Base-by-base conservation (phyloP, 1,140 invertebrate genomes). In the Bombus superbus region DNA sequence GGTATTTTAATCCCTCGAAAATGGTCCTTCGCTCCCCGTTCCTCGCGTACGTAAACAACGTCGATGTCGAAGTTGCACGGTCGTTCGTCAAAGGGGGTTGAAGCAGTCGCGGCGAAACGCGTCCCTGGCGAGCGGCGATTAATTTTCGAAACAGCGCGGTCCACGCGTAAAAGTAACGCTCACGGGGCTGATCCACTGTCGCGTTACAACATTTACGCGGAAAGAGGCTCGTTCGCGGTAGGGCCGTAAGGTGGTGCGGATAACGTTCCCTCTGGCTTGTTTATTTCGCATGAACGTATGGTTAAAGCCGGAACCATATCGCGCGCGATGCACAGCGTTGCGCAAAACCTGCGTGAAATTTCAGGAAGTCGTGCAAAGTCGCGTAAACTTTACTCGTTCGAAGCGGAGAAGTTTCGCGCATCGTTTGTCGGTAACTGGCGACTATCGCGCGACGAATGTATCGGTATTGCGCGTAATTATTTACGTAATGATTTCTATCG, bases 171-270 rank as follows among this genome's bases (percentile, higher is more conserved):
- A 74, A 82, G 71, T 57, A 32, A 18, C 71, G 81, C 81, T 66
- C 53, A 22, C 57, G 71, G 40, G 53, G 18, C 59, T 71, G 80
- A 74, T 74, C 57, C 32, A 8, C 69, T 32, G 40, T 77, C 75
- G 81, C 64, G 76, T 71, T 84, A 59, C 74, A 84, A 64, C 80
- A 80, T 59, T 87, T 76, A 28, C 47, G 59, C 25, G 66, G 42
- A 71, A 74, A 86, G 68, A 13, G 22, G 77, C 59, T 81, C 64
- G 84, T 71, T 64, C 40, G 35, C 35, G 53, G 40, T 25, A 28
- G 69, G 18, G 68, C 47, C 53, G 78, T 81, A 78, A 83, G 85
- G 79, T 59, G 74, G 72, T 44, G 76, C 38, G 86, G 47, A 64
- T 81, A 72, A 47, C 86, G 42, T 25, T 38, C 5, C 4, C 22